Evolutionary conservation across 2,113 vertebrate species (phyloP), one percentile per base, ranked within the genome.

Genomic region (Mastomys coucha): DNA sequence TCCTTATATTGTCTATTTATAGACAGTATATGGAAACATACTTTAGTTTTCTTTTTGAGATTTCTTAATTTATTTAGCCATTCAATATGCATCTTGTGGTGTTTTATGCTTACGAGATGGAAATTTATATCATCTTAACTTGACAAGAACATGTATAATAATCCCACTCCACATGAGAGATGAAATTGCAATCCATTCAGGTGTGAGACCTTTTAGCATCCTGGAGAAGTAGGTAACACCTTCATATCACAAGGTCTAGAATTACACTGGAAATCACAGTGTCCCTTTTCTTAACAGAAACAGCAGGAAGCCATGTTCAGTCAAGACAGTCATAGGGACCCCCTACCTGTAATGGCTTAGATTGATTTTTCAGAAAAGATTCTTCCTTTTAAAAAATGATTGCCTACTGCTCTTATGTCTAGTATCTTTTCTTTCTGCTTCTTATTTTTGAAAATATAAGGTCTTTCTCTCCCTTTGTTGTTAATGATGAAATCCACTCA

Each of bases 111-210:
- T 91, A 4, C 63, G 91, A 94, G 89, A 81, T 77, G 75, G 58
- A 19, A 85, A 88, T 94, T 91, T 89, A 45, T 51, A 92, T 93
- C 65, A 93, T 85, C 8, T 45, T 94, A 67, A 45, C 60, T 75
- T 85, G 65, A 86, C 75, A 90, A 93, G 51, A 90, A 4, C 39
- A 33, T 10, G 5, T 88, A 69, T 91, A 95, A 24, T 13, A 89
- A 51, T 16, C 24, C 80, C 70, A 84, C 80, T 78, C 22, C 58
- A 56, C 56, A 76, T 93, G 39, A 96, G 88, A 91, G 58, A 85
- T 94, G 91, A 95, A 96, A 96, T 96, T 96, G 85, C 58, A 90
- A 91, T 96, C 91, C 93, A 91, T 92, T 97, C 97, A 94, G n/a
- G 88, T 95, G 90, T 96, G 85, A 93, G 85, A 63, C 89, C 91